Evolutionary conservation across 2,113 vertebrate genomes (phyloP).

Genomic region (Piaya cayana): DNA sequence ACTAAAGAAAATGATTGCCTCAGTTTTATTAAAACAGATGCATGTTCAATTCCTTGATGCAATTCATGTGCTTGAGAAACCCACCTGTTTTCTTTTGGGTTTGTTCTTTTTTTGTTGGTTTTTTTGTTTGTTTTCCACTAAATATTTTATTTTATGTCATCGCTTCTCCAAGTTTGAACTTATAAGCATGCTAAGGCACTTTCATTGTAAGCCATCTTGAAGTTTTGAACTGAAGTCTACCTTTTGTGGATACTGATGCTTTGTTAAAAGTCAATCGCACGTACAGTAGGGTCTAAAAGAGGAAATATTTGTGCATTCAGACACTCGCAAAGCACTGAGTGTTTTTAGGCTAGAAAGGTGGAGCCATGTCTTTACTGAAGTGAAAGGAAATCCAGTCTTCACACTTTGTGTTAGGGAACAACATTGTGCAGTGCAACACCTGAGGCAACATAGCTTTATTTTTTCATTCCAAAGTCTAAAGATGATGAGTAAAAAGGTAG

Average conservation of each 20-base stretch:
- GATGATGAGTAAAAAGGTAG: constrained; percentile 6
- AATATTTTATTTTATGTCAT: constrained; percentile 68
- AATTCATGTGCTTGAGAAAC: constrained; percentile 80
- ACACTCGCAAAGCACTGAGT: not conserved
- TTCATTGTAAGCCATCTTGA: constrained; percentile 71
- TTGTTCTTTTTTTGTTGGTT: not conserved
- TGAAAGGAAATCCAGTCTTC: not conserved
- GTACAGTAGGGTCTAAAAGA: not conserved
- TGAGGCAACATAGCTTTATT: not conserved
- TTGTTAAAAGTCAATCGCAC: constrained; percentile 61
- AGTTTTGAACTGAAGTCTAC: constrained; percentile 70
- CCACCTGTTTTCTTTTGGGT: not conserved
- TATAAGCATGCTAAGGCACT: constrained; percentile 75
- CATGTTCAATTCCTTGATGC: constrained; percentile 73
- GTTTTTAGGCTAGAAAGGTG: not conserved
- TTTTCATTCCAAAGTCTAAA: not conserved
- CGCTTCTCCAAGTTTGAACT: constrained; percentile 75
- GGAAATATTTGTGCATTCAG: not conserved
- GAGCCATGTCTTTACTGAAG: not conserved
- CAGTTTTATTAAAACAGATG: constrained; percentile 72
- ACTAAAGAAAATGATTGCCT: constrained; percentile 70
- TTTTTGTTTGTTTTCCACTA: constrained; percentile 38
- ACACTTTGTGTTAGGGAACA: not conserved
- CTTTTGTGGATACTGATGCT: constrained; percentile 55
- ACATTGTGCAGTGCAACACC: not conserved